Percentiles rank a stretch among this genome's conserved stretches.
Conservation (phyloP, 2,797 vertebrate genomes). For the Mus caroli region DNA sequence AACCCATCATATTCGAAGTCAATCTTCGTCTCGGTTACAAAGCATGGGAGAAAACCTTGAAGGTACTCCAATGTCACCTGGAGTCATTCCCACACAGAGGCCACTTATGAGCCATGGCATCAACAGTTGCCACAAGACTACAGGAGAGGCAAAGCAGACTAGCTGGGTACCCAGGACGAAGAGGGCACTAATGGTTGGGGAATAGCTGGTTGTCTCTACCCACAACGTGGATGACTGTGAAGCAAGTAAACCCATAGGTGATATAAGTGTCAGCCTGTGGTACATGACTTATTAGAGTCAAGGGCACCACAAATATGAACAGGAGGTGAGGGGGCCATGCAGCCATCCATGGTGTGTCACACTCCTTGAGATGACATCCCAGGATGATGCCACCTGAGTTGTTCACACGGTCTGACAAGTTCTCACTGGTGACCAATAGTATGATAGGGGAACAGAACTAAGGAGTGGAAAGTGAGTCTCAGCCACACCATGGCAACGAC, state of each 20-base stretch:
- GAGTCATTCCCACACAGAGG: neutral
- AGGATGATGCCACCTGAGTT: neutral
- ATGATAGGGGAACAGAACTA: neutral
- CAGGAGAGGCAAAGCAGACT: neutral
- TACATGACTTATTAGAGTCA: neutral
- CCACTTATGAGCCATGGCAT: neutral
- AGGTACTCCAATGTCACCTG: neutral
- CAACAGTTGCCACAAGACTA: neutral
- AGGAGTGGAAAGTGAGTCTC: neutral
- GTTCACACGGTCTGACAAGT: neutral
- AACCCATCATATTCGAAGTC: neutral
- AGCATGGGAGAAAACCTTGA: neutral
- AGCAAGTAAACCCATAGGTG: neutral
- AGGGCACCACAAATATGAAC: neutral
- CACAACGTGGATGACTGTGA: neutral
- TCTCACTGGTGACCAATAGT: neutral
- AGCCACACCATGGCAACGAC: neutral
- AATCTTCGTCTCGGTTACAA: neutral
- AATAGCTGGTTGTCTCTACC: neutral
- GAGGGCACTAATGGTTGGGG: neutral
- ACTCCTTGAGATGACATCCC: neutral
- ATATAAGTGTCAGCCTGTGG: conserved; percentile 30
- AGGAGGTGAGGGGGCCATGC: neutral
- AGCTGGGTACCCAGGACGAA: neutral
- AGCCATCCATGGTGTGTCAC: neutral